Conservation (phyloP, 2,113 vertebrate species). For the Centrocercus urophasianus region DNA sequence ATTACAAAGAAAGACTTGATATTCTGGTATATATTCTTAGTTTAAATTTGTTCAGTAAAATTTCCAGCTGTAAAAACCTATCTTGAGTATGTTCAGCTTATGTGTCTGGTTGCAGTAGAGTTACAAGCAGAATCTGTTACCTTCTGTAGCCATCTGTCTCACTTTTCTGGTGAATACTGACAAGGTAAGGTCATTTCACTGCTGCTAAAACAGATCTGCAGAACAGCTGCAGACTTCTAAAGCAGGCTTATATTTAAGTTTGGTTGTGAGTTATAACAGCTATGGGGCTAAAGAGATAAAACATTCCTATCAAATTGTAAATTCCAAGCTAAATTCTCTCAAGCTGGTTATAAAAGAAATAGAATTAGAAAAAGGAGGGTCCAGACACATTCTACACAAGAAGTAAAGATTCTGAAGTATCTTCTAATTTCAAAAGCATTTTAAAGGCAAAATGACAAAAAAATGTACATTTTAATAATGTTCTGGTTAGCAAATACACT, state of each 20-base stretch:
- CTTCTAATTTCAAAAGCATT: neutral
- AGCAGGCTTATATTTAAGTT: neutral
- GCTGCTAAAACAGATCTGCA: neutral
- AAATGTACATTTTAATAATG: neutral
- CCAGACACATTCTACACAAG: neutral
- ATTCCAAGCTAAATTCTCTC: neutral
- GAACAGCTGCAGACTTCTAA: neutral
- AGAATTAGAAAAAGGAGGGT: neutral
- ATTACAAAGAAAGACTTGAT: neutral
- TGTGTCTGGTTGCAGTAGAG: neutral
- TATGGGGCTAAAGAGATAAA: neutral
- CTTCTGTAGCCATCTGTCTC: neutral
- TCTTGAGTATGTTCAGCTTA: neutral
- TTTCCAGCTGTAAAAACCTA: neutral
- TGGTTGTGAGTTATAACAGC: neutral
- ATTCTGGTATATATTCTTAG: neutral
- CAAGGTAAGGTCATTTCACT: neutral
- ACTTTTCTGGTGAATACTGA: neutral
- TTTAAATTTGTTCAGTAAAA: neutral
- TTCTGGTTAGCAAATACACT: neutral
- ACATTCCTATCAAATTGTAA: neutral
- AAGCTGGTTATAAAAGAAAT: neutral
- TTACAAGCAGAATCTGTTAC: neutral
- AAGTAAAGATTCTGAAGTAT: neutral
- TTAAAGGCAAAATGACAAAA: neutral